Evolutionary conservation across 2,888 invertebrate genomes (phyloP).

Genomic region (Drosophila anomalata): DNA sequence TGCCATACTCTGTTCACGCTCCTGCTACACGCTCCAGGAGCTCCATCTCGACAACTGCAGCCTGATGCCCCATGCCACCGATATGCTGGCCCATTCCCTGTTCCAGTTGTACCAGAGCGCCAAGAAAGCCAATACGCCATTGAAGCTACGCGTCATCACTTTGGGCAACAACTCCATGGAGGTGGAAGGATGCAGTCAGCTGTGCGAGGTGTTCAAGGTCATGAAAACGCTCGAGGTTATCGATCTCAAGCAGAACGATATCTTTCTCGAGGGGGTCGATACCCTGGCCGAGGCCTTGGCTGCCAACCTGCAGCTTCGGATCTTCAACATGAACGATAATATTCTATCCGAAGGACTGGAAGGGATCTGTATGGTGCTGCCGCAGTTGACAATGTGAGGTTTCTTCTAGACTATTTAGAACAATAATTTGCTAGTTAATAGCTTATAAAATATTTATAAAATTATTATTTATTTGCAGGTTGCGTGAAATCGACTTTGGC

Average conservation of each 20-base stretch:
- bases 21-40: background rate
- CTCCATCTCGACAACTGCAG: conserved; percentile 1
- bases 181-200: background rate
- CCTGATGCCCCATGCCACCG: background rate
- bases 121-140: background rate
- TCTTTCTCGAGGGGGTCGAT: background rate
- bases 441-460: background rate
- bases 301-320: background rate
- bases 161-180: background rate
- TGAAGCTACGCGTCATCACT: background rate
- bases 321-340: background rate
- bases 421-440: background rate
- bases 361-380: background rate
- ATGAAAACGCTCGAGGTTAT: background rate
- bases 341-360: background rate
- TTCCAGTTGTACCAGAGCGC: background rate
- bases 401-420: too few relatives aligned
- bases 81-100: background rate
- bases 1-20: background rate
- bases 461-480: background rate
- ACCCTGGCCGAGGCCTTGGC: background rate
- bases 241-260: background rate
- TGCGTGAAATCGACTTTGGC: background rate
- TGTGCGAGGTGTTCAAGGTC: background rate
- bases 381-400: background rate